phyloP scores from a whole-genome alignment of 2,113 vertebrate species.

The Plotosus lineatus region DNA sequence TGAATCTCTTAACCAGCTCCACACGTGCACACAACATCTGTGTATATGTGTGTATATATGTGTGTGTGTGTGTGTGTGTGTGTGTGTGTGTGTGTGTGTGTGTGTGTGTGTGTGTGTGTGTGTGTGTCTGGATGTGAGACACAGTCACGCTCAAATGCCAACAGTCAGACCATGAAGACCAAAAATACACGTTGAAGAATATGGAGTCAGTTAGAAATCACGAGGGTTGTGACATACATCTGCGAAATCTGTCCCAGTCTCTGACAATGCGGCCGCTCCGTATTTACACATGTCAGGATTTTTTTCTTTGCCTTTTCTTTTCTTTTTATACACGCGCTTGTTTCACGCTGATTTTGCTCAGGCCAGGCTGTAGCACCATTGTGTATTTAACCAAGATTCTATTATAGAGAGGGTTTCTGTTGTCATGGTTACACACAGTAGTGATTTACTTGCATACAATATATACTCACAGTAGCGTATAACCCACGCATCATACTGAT shows the following conservation, averaged over 20 bases:
- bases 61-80: constrained; percentile 16
- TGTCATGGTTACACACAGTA: background rate
- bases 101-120: constrained; percentile 44
- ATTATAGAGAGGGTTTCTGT: background rate
- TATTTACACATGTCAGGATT: background rate
- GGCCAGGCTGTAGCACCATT: background rate
- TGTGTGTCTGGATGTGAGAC: constrained; percentile 46
- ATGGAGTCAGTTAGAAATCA: constrained; percentile 34
- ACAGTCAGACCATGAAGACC: constrained; percentile 46
- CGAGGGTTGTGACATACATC: constrained; percentile 6
- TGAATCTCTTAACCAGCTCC: constrained; percentile 59
- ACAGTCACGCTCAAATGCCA: constrained; percentile 30
- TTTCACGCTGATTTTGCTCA: background rate
- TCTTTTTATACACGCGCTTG: background rate
- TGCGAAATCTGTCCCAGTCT: background rate
- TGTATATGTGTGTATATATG: constrained; percentile 47
- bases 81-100: constrained; percentile 49
- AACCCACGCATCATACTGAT: background rate
- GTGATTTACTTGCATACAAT: background rate
- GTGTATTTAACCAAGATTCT: background rate
- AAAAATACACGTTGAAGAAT: constrained; percentile 37
- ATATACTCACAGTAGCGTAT: background rate
- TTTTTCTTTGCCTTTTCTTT: background rate
- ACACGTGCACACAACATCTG: constrained; percentile 63
- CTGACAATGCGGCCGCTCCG: constrained; percentile 23